Conservation (phyloP, 2,888 invertebrate genomes). For the Platycnemis pennipes region DNA sequence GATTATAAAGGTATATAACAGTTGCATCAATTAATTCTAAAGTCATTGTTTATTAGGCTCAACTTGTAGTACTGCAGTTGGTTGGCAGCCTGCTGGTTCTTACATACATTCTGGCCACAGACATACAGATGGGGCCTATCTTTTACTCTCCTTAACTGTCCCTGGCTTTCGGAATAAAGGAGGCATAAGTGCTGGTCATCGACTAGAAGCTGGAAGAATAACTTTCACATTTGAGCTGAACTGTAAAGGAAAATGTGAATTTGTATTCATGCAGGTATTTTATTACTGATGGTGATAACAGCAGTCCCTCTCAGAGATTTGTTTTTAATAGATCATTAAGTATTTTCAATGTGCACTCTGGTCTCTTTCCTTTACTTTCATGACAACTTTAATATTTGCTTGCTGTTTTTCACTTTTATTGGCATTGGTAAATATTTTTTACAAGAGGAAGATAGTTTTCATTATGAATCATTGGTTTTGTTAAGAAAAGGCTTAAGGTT, state of each 20-base stretch:
- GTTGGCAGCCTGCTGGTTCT: conserved; percentile 80
- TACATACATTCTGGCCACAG: conserved; percentile 80
- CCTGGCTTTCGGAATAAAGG: conserved; percentile 79
- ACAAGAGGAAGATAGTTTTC: too few species aligned
- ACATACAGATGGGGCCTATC: conserved; percentile 79
- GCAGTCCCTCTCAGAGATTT: background rate
- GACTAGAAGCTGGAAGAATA: conserved; percentile 78
- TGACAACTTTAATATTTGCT: too few species aligned
- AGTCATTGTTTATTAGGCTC: conserved; percentile 69
- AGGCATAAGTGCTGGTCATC: conserved; percentile 77
- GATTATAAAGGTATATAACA: too few species aligned
- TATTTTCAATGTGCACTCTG: too few species aligned
- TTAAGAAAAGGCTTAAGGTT: too few species aligned
- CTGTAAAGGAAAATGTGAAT: conserved; percentile 80
- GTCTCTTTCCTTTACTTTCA: too few species aligned
- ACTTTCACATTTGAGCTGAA: conserved; percentile 81
- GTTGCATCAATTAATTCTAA: conserved; percentile 14
- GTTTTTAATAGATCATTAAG: too few species aligned
- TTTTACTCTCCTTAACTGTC: conserved; percentile 79
- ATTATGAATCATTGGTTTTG: too few species aligned
- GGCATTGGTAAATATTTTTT: too few species aligned
- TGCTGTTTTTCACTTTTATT: too few species aligned
- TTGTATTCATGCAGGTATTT: conserved; percentile 80
- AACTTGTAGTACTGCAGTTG: conserved; percentile 74
- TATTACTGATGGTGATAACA: background rate